Evolutionary conservation across 2,113 vertebrate species (phyloP).

Genomic region (Tapirus terrestris): DNA sequence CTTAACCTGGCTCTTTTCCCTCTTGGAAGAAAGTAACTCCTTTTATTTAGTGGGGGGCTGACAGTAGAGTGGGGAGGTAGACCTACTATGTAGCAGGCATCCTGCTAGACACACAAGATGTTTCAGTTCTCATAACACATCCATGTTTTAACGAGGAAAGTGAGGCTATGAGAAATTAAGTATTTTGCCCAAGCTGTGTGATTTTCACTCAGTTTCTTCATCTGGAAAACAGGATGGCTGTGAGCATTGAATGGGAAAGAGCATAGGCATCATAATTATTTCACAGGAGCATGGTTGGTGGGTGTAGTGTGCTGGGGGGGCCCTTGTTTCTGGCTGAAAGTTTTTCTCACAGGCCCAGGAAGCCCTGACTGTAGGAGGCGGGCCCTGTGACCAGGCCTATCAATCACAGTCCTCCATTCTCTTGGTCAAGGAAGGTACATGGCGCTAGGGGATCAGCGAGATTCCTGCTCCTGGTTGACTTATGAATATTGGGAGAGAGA

Average conservation of each 20-base stretch:
- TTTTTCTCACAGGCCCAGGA: too few relatives aligned
- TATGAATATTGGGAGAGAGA: not conserved
- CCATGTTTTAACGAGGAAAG: not conserved
- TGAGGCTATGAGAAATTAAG: not conserved
- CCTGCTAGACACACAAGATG: not conserved
- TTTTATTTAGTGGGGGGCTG: not conserved
- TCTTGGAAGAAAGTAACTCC: not conserved
- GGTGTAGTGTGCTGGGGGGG: accelerated
- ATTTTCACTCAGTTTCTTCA: not conserved
- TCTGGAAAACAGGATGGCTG: not conserved
- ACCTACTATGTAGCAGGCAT: too few relatives aligned
- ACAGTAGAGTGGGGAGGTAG: too few relatives aligned
- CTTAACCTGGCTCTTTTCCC: not conserved
- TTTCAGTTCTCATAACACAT: not conserved
- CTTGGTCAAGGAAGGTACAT: not conserved
- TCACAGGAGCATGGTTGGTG: accelerated
- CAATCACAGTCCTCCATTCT: accelerated
- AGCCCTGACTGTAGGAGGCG: too few relatives aligned
- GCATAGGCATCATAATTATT: too few relatives aligned
- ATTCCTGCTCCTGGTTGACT: not conserved
- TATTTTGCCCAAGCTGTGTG: not conserved
- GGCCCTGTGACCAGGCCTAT: not conserved
- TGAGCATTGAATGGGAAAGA: not conserved
- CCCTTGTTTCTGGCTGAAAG: not conserved
- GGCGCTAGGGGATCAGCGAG: not conserved